Evolutionary conservation across 35 echinoderm and acorn worm genomes (phyloP).

Genomic region (Anneissia japonica): DNA sequence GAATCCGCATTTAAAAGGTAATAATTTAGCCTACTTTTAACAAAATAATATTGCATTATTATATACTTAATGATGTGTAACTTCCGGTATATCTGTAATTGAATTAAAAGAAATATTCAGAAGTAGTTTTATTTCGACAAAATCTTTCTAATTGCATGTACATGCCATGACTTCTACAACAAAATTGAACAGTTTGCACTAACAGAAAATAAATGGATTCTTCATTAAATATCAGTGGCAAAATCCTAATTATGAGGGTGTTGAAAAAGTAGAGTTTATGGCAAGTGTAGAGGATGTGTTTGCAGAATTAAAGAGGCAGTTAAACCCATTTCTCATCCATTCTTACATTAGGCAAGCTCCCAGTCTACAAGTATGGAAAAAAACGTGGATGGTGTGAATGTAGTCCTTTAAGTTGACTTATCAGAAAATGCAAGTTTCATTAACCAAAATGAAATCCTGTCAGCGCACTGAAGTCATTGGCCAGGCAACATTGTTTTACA

Average conservation of each 20-base stretch:
- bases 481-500: constrained; percentile 38
- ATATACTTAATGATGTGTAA: too few relatives aligned
- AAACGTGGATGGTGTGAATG: constrained; percentile 7
- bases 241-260: not conserved
- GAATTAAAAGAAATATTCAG: too few relatives aligned
- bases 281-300: not conserved
- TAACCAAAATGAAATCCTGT: constrained; percentile 23
- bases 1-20: too few relatives aligned
- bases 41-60: too few relatives aligned
- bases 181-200: constrained; percentile 12
- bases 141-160: too few relatives aligned
- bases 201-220: not conserved
- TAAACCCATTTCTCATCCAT: constrained; percentile 35
- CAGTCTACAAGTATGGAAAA: not conserved
- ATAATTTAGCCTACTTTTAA: too few relatives aligned
- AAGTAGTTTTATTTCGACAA: too few relatives aligned
- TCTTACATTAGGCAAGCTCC: constrained; percentile 2
- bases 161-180: not conserved
- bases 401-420: constrained; percentile 40
- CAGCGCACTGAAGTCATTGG: constrained; percentile 28
- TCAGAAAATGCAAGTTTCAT: constrained; percentile 29
- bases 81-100: too few relatives aligned
- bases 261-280: constrained; percentile 27
- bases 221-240: constrained; percentile 5
- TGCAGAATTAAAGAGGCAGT: constrained; percentile 14